Percentiles rank a stretch among this genome's conserved stretches.
Conservation (phyloP, 2,797 vertebrate genomes). For the Holocentrus rufus region DNA sequence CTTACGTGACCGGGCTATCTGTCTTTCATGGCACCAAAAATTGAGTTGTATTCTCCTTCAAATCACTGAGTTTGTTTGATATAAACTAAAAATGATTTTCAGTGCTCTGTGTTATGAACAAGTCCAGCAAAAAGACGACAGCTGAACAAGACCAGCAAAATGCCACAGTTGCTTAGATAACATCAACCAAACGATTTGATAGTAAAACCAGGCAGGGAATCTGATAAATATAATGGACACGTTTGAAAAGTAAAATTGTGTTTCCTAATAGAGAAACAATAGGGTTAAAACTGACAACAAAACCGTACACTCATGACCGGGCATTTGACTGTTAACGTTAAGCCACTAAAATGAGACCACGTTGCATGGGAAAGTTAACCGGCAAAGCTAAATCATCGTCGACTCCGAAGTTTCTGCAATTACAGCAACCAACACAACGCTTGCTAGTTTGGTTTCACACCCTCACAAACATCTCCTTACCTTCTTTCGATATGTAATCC, state of each 20-base stretch:
- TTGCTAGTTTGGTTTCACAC: accelerated
- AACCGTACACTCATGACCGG: too few relatives aligned
- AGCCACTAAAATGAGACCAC: slow-evolving; percentile 26
- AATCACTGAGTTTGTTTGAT: too few relatives aligned
- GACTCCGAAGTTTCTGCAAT: too few relatives aligned
- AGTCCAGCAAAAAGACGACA: neutral
- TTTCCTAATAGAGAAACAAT: too few relatives aligned
- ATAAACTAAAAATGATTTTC: too few relatives aligned
- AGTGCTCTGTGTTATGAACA: neutral
- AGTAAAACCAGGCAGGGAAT: too few relatives aligned
- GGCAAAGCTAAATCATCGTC: neutral
- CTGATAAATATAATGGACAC: too few relatives aligned
- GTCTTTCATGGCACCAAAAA: slow-evolving; percentile 11
- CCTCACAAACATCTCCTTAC: slow-evolving; percentile 23
- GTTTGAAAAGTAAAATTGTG: too few relatives aligned
- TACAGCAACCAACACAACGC: accelerated
- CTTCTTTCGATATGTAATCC: neutral
- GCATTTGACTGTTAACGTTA: too few relatives aligned
- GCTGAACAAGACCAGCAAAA: neutral
- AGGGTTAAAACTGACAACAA: too few relatives aligned
- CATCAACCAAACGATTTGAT: too few relatives aligned
- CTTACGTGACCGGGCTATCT: neutral
- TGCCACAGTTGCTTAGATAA: neutral
- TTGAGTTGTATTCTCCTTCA: neutral
- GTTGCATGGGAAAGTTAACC: slow-evolving; percentile 20